Percentiles rank a stretch among this genome's conserved stretches.
Conservation (phyloP, 2,888 invertebrate genomes). For the Coenonympha arcania region DNA sequence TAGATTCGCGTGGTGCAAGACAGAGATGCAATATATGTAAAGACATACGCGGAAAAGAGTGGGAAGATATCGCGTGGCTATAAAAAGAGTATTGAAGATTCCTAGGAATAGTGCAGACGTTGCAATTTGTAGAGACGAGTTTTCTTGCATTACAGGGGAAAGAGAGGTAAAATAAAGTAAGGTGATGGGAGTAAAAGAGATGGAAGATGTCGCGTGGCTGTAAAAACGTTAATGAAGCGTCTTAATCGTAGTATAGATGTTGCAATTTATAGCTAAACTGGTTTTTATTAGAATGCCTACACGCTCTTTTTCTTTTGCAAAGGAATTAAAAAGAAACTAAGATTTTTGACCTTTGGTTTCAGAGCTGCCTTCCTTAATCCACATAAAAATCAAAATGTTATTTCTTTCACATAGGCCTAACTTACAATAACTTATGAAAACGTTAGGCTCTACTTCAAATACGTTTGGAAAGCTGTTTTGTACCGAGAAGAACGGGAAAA, state of each 20-base stretch:
- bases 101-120: slow-evolving; percentile 16
- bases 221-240: slow-evolving; percentile 22
- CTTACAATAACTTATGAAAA: too few relatives aligned
- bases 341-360: too few relatives aligned
- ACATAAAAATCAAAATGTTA: too few relatives aligned
- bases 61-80: slow-evolving; percentile 26
- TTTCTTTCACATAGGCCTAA: too few relatives aligned
- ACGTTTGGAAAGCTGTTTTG: too few relatives aligned
- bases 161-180: slow-evolving; percentile 8
- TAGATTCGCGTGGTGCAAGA: slow-evolving; percentile 34
- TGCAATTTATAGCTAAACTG: slow-evolving; percentile 20
- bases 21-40: slow-evolving; percentile 23
- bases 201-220: slow-evolving; percentile 26
- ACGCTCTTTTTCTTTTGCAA: neutral
- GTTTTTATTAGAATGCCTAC: neutral
- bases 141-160: neutral
- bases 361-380: too few relatives aligned
- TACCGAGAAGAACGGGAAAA: too few relatives aligned
- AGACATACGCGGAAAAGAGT: slow-evolving; percentile 22
- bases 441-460: too few relatives aligned
- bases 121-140: slow-evolving; percentile 20
- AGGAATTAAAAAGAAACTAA: neutral
- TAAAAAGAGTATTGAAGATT: slow-evolving; percentile 23
- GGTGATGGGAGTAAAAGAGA: neutral
- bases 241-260: slow-evolving; percentile 16